Base-by-base conservation (phyloP, 1,140 invertebrate genomes). In the Bombyx mandarina region DNA sequence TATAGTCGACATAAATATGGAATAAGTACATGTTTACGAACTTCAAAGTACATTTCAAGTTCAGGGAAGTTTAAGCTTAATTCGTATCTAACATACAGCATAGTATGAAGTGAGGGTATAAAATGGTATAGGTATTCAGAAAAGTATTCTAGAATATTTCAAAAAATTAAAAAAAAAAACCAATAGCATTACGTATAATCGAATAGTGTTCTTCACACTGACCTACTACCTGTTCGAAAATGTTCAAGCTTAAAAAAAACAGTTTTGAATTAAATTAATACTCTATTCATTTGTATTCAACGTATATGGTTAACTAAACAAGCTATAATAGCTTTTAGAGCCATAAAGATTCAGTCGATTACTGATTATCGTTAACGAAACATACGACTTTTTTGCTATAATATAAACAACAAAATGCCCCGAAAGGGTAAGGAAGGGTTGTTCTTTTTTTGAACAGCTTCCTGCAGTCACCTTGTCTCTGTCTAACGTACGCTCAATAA, bases 391-490 rank as follows among this genome's bases (percentile, higher is more conserved):
- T 79, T 72, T 63, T 56, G 57, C 61, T 6, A 61, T 57, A 62
- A 65, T 57, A 63, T 77, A 78, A 81, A 79, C 77, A 83, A 82
- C 77, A 73, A 73, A 79, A 78, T 77, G 69, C 70, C 67, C 61
- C 68, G 66, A 77, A 82, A 84, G 83, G 82, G 79, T 80, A 70
- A 81, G 66, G 83, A 82, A 84, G 81, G 83, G 81, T 84, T 82
- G 79, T 76, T 73, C 74, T 82, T 86, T 86, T 84, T 86, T 84
- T 77, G 70, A 75, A 71, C 69, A 68, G 79, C 79, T 83, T 86
- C 81, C 81, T 82, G 77, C 75, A 76, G 69, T 55, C 51, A 48
- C 46, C 50, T 45, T 58, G 53, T 83, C 81, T 71, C 69, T 57
- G 18, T 82, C 72, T 54, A 62, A 57, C 73, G 47, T 47, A 18